Base-by-base conservation (phyloP, 2,888 invertebrate species). In the Microdon myrmicae region DNA sequence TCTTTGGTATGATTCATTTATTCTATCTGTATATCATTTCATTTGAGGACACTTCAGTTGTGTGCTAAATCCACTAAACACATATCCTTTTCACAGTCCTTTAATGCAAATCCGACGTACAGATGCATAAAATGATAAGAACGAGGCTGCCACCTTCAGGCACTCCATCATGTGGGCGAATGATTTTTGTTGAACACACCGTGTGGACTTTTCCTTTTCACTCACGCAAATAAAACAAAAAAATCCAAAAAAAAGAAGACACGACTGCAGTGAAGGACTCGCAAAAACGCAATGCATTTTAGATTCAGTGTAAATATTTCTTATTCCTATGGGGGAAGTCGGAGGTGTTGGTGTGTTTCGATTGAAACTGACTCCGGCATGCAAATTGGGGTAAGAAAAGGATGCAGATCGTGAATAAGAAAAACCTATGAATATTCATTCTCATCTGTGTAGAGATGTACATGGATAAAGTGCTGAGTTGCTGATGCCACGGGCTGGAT, bases 61-160 rank as follows among this genome's bases (percentile, higher is more conserved):
- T 60, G 60, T 43, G 47, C 60, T 48, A 53, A 56, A 56, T 58
- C 32, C 55, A 43, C 35, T 12, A 23, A 29, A 39, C 25, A 32
- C 17, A 22, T 16, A 45, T 59, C 47, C 53, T 59, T 53, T 47
- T 31, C 16, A 43, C 23, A 54, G 31, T 34, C 13, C 23, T 45
- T 17, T 20, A 2, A 31, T 60, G 45, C 64, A 64, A 64, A 64
- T 64, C 51, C 43, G 47, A 64, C 47, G 43, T 58, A 64, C 58
- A 64, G 64, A 64, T 64, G 64, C 56, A 64, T 58, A 64, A 58
- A 64, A 37, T 64, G 64, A 64, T 64, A 64, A 64, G 55, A 64
- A 51, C 16, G 23, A 51, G 58, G 47, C 58, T 58, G n/a, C n/a
- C n/a, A 56, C 47, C 64, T 58, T 35, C 51, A 16, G 51, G 64